Base-by-base conservation (phyloP, 2,113 vertebrate species). In the Aplodontia rufa region DNA sequence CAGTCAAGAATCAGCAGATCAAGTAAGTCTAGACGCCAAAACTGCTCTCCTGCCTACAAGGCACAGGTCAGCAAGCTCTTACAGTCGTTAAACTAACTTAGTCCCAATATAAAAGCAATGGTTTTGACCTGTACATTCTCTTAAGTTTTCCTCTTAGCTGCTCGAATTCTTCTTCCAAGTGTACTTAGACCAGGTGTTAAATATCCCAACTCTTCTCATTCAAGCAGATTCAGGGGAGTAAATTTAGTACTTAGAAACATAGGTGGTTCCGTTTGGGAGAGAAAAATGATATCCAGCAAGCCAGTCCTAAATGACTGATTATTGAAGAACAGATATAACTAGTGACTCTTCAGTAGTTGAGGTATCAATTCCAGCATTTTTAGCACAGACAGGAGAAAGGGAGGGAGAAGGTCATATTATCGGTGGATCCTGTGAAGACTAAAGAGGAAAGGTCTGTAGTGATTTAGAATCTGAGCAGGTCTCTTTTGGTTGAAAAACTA, bases 401-500 rank as follows among this genome's bases (percentile, higher is more conserved):
- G 75, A 95, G 78, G 93, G 98, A 98, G 88, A 94, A 97, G 89
- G 53, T 49, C 95, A 90, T 55, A 60, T 87, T 97, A 97, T 97
- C 71, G 92, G 92, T 97, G 68, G 94, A 74, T 98, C 96, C 98
- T 98, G 97, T 93, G 98, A 97, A 97, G 97, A 98, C 98, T 98
- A 98, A 98, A 98, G 98, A 98, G 97, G 97, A 98, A 98, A 98
- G 96, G 97, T 97, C 98, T 98, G 98, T 93, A 98, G 98, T 97
- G 97, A 98, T 98, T 98, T 98, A 98, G 97, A 98, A 96, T 98
- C 97, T 98, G 97, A 97, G 98, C 98, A 98, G 98, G 98, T 97
- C 97, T 98, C 98, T 98, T 91, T 91, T 97, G 97, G 97, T 20
- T 97, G 98, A 97, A 97, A 97, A 98, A 96, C 98, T 98, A 98